Evolutionary conservation across 2,888 invertebrate species (phyloP).

Genomic region (Microctonus hyperodae): DNA sequence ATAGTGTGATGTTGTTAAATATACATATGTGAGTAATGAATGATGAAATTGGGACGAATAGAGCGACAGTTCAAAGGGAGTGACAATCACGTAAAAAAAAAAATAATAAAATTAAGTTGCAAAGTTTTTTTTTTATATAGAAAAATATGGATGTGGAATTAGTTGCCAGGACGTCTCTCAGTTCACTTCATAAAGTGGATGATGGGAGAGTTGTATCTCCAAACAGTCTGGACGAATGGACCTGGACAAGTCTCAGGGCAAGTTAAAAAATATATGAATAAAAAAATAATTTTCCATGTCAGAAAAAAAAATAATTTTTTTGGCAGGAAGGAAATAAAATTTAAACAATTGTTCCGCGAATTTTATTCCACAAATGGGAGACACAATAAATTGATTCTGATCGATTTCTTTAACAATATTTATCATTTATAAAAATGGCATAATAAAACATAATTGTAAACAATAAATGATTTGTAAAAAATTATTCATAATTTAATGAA

Average conservation of each 20-base stretch:
- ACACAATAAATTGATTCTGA: background rate
- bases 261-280: constrained; percentile 37
- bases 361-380: background rate
- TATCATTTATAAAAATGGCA: background rate
- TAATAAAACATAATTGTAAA: background rate
- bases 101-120: background rate
- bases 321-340: background rate
- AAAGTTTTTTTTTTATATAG: background rate
- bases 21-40: too few relatives aligned
- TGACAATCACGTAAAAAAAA: background rate
- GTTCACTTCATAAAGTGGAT: constrained; percentile 67
- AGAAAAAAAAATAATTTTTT: background rate
- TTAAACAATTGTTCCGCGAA: background rate
- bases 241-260: constrained; percentile 72
- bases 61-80: background rate
- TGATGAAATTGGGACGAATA: constrained; percentile 4
- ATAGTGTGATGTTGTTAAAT: background rate
- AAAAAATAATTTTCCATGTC: background rate
- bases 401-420: background rate
- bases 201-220: constrained; percentile 65
- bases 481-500: background rate
- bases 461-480: background rate
- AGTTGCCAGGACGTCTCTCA: constrained; percentile 64
- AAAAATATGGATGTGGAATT: constrained; percentile 56
- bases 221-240: constrained; percentile 70